A percentile compares a stretch with the other conserved stretches of the same genome.
Evolutionary conservation across 2,888 invertebrate genomes (phyloP).

Genomic region (Machimus rusticus): DNA sequence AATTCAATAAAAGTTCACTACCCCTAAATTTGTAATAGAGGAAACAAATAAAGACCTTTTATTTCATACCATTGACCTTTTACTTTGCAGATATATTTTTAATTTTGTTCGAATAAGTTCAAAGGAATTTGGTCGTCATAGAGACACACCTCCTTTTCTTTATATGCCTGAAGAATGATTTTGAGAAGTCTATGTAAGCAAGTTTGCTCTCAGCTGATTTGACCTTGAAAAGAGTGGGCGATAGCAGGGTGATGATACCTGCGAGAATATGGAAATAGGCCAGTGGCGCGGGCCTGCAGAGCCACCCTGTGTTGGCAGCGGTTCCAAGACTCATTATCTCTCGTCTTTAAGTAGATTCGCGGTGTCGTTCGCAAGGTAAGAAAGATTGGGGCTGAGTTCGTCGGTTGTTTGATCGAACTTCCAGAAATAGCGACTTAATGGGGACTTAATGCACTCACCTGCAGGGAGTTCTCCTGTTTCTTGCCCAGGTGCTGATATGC

Average conservation of each 20-base stretch:
- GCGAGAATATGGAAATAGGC: not conserved
- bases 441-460: conserved; percentile 52
- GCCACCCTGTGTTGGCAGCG: not conserved
- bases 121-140: not conserved
- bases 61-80: too few relatives aligned
- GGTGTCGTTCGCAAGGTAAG: not conserved
- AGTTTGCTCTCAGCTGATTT: not conserved
- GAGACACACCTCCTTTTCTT: not conserved
- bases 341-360: not conserved
- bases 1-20: too few relatives aligned
- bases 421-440: not conserved
- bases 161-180: not conserved
- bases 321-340: not conserved
- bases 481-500: conserved; percentile 59
- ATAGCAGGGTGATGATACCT: not conserved
- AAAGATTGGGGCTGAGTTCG: not conserved
- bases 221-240: not conserved
- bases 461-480: conserved; percentile 54
- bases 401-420: conserved; percentile 19
- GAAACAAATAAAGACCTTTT: too few relatives aligned
- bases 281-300: not conserved
- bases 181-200: not conserved
- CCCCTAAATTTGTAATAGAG: too few relatives aligned
- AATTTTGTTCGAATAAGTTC: not conserved
- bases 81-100: too few relatives aligned